Evolutionary conservation across 1,140 invertebrate species (phyloP), one percentile per base, ranked within the genome.

Genomic region (Spodoptera frugiperda): DNA sequence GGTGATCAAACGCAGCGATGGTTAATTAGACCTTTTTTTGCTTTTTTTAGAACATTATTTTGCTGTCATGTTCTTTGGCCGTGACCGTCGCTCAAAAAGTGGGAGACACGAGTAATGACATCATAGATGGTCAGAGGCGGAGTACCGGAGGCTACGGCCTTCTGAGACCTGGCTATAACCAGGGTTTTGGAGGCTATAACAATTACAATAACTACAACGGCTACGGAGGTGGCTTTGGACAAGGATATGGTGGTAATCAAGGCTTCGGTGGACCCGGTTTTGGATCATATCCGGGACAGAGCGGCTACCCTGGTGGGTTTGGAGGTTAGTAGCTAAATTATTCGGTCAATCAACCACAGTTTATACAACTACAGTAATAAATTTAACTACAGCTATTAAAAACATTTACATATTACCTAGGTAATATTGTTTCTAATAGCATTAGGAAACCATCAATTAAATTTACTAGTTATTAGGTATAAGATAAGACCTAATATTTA

Each of bases 61-160:
- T 89, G 73, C 33, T 85, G 76, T 76, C 80, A 53, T 91, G 88
- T 78, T 74, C 82, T 19, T 12, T 89, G 75, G 84, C 87, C 51
- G 81, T 87, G 59, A 81, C 77, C 6, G 76, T 80, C n/a, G 80
- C 80, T 17, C 81, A 86, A 54, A 76, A 82, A 33, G 33, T 82
- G 2, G 70, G 33, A 21, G 84, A 84, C 10, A 75, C 81, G 33
- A 83, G 55, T 25, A 81, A 76, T 79, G 86, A 85, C 59, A 30
- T 79, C n/a, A 68, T 61, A 21, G 81, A 81, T 15, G 73, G 78
- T 8, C 78, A 83, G 12, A 82, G 83, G 21, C 77, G 88, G 6
- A 84, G 68, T 53, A 76, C 78, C 5, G 84, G 89, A 17, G 88
- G 91, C 5, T 93, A 93, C 54, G 91, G 90, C 0, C 74, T 91